Percentiles rank a stretch among this genome's conserved stretches.
Conservation (phyloP, 2,113 vertebrate genomes). For the Calidris pygmaea region DNA sequence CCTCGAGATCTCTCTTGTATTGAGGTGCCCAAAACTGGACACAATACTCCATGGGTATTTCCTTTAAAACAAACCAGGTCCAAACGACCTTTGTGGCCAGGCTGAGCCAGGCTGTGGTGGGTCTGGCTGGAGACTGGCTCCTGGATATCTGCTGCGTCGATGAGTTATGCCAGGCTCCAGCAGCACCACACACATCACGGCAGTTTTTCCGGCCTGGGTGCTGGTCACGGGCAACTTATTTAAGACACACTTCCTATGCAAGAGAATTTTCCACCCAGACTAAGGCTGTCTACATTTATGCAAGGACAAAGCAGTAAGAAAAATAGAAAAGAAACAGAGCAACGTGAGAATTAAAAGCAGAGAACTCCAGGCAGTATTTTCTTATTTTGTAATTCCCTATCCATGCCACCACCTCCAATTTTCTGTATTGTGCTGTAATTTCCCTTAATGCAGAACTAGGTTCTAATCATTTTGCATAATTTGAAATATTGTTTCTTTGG, state of each 20-base stretch:
- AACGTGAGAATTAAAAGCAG: neutral
- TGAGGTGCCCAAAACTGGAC: too few species aligned
- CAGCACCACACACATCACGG: neutral
- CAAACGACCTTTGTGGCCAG: neutral
- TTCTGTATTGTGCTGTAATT: constrained; percentile 7
- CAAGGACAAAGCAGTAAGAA: neutral
- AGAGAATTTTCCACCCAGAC: neutral
- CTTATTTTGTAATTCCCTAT: neutral
- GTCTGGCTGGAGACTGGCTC: neutral
- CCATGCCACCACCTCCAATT: neutral
- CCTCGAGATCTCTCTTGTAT: too few species aligned
- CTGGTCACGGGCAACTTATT: neutral
- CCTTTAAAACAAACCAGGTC: too few species aligned
- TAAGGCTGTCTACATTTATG: neutral
- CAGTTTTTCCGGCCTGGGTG: neutral
- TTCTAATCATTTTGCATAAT: constrained; percentile 44
- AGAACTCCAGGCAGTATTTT: neutral
- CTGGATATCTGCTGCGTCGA: fast-evolving
- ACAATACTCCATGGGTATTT: too few species aligned
- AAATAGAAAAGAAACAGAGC: neutral
- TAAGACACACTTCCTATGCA: fast-evolving
- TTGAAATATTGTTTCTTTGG: constrained; percentile 25
- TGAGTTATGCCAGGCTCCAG: too few species aligned
- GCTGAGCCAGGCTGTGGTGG: neutral
- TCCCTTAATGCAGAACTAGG: neutral